Base-by-base conservation (phyloP, 2,797 vertebrate genomes). In the Chromobotia macracanthus region DNA sequence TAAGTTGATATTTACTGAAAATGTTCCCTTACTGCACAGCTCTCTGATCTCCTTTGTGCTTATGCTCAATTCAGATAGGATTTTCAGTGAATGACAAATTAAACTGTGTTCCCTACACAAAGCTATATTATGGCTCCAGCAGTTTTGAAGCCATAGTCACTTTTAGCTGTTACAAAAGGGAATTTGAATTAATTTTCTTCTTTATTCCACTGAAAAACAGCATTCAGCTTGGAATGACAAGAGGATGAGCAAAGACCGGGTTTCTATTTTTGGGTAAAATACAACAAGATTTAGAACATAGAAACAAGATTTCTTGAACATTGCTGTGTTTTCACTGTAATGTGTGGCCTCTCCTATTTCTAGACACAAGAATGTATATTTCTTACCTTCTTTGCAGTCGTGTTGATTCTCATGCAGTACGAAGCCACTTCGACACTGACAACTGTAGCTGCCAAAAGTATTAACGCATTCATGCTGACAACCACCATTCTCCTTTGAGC, bases 401-500 rank as follows among this genome's bases (percentile, higher is more conserved):
- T 99, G 97, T 77, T 94, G 96, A 92, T 99, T 99, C 88, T 97
- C 96, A 0, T 99, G 97, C 65, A 99, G 93, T 82, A 96, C 94
- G 64, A 98, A 99, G 79, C 97, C 97, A 0, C 96, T 97, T 82
- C 97, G 94, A 87, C 97, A 99, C 91, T 97, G 97, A 84, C 97
- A 99, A 90, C 95, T 94, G 83, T 99, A 99, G 93, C 97, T 99
- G 83, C 97, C 97, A 1, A 98, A 96, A 7, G 97, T 98, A 93
- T 99, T 99, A 89, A 96, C 94, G 16, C 97, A 99, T 89, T 99
- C 97, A 0, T 99, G 97, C 86, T 99, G 97, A 88, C 97, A 99
- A 80, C 97, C 97, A 0, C 97, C 97, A 1, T 98, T 98, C 87
- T 99, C 97, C 89, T 97, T 97, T 13, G 97, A 98, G 89, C 97